Evolutionary conservation across 1,140 invertebrate species (phyloP), one percentile per base, ranked within the genome.

Genomic region (Cyclargus thomasi): DNA sequence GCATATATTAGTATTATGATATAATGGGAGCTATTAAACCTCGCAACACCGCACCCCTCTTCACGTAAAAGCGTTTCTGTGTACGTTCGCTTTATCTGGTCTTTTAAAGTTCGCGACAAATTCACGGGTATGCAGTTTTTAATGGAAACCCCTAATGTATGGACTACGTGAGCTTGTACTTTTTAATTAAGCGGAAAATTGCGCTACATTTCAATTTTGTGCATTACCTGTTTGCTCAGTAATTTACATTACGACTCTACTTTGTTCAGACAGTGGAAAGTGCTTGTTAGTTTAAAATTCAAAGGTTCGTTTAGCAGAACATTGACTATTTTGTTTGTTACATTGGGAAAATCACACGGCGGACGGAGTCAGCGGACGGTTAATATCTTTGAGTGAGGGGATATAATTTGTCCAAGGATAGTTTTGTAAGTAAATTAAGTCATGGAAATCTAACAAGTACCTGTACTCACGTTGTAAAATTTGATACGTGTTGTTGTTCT

Each of bases 11-110:
- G 53, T 59, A 59, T 22, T 59, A 59, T 59, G 55, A 59, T 59
- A 59, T 59, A 59, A 59, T 59, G 55, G 18, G 53, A 59, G 55
- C 55, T 59, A 59, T 59, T 59, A 59, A 59, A 20, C 29, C 55
- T 11, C 14, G 55, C 55, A 20, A 11, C 55, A 10, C 55, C 17
- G 17, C 17, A 18, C 8, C 14, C 53, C 53, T 55, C n/a, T n/a
- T 6, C 8, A n/a, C 16, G 53, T 59, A 59, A 59, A 59, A 59
- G 55, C 55, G 55, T 59, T 59, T 59, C 55, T 59, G 55, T 59
- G 55, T 59, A 59, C 20, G 3, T 21, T 11, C 55, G 55, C 18
- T 59, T 59, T 59, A 59, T 59, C 55, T 59, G 55, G n/a, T 59
- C 55, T 59, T 59, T 59, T 59, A 59, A 59, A 59, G 17, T 59